A percentile compares a stretch with the other conserved stretches of the same genome.
Conservation (phyloP, 2,888 invertebrate genomes). For the Ephialtes manifestator region DNA sequence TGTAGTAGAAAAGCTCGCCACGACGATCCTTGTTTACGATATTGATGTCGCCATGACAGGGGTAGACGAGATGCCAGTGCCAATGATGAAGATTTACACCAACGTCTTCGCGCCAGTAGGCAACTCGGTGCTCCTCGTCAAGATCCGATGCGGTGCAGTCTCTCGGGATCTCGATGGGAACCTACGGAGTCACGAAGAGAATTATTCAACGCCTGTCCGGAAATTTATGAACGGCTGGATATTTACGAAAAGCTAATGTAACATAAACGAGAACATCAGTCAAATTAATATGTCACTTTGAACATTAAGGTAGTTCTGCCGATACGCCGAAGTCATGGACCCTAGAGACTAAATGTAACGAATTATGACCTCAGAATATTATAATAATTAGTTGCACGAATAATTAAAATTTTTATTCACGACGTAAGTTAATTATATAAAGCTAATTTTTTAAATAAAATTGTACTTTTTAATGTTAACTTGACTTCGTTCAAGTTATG, state of each 20-base stretch:
- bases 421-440: no score
- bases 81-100: constrained; percentile 96
- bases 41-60: constrained; percentile 89
- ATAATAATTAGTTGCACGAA: no score
- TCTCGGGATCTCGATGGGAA: constrained; percentile 90
- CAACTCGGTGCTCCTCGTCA: constrained; percentile 93
- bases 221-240: constrained; percentile 87
- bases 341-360: no score
- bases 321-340: no score
- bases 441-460: no score
- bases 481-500: no score
- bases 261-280: no score
- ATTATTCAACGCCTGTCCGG: constrained; percentile 67
- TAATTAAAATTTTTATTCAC: no score
- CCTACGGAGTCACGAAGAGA: constrained; percentile 83
- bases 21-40: constrained; percentile 92
- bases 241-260: constrained; percentile 84
- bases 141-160: constrained; percentile 92
- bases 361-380: no score
- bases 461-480: no score
- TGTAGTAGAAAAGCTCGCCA: constrained; percentile 93
- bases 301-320: no score
- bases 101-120: constrained; percentile 95
- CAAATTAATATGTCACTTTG: no score
- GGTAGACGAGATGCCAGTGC: constrained; percentile 97